A percentile compares a stretch with the other conserved stretches of the same genome.
phyloP scores from a whole-genome alignment of 2,113 vertebrate species.

The Boulengeromyrus knoepffleri region DNA sequence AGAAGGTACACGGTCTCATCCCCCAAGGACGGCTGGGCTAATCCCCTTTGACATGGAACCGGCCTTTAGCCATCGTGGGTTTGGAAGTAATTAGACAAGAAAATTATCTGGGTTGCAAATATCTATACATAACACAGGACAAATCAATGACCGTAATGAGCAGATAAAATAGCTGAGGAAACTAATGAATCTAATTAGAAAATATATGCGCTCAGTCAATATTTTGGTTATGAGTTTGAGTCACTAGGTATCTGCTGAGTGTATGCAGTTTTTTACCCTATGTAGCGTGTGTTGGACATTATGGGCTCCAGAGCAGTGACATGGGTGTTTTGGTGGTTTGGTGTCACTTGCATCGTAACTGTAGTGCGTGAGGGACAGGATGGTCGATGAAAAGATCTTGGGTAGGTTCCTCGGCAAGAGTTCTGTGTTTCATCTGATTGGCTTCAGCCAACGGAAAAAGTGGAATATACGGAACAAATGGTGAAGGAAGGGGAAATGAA shows the following conservation, averaged over 20 bases:
- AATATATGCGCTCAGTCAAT: neutral
- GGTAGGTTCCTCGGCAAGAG: neutral
- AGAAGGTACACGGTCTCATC: neutral
- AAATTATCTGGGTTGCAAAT: constrained; percentile 16
- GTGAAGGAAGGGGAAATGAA: neutral
- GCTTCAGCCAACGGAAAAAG: neutral
- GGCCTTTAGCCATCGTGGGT: constrained; percentile 1
- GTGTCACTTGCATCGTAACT: neutral
- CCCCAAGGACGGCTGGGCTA: neutral
- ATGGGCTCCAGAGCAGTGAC: neutral
- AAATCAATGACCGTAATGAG: constrained; percentile 14
- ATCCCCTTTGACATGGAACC: neutral
- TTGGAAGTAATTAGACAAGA: constrained; percentile 15
- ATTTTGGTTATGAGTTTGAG: neutral
- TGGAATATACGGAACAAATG: neutral
- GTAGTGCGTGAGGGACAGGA: neutral
- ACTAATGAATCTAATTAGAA: constrained; percentile 15
- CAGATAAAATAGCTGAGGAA: constrained; percentile 7
- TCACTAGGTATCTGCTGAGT: neutral
- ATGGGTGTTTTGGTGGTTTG: neutral
- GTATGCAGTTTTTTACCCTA: neutral
- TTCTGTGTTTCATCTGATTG: neutral
- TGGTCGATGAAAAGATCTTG: neutral
- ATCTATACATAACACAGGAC: constrained; percentile 15
- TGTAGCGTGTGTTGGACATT: neutral